Percentiles rank a stretch among this genome's conserved stretches.
phyloP scores from a whole-genome alignment of 2,888 invertebrate genomes.

The Drosophila tanythrix region DNA sequence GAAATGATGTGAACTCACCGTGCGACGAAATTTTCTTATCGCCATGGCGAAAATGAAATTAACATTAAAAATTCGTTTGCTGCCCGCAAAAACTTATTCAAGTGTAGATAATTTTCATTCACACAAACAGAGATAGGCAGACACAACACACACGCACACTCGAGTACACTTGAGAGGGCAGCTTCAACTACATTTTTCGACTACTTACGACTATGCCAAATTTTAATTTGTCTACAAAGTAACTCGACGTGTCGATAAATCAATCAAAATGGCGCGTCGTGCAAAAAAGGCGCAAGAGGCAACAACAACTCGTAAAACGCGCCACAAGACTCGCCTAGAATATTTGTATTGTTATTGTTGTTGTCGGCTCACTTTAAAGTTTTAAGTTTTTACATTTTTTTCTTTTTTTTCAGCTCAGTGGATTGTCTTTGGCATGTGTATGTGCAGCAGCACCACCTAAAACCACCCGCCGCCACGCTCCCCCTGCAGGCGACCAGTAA shows the following conservation, averaged over 20 bases:
- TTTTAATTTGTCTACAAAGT: conserved; percentile 77
- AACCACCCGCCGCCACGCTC: conserved; percentile 12
- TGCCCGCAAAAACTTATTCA: conserved; percentile 75
- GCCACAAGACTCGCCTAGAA: conserved; percentile 47
- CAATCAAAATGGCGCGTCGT: conserved; percentile 67
- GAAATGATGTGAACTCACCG: conserved; percentile 38
- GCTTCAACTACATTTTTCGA: conserved; percentile 30
- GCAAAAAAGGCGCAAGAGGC: conserved; percentile 11
- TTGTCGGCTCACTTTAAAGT: conserved; percentile 70
- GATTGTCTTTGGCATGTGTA: conserved; percentile 41
- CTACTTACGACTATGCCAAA: conserved; percentile 50
- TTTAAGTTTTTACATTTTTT: conserved; percentile 13
- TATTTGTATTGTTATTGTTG: conserved; percentile 28
- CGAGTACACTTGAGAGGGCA: conserved; percentile 20
- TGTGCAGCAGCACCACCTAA: conserved; percentile 15
- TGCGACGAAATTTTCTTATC: conserved; percentile 68
- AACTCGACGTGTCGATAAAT: conserved; percentile 71
- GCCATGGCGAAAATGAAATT: conserved; percentile 63
- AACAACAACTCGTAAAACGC: conserved; percentile 45
- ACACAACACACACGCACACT: neutral
- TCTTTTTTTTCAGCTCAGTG: conserved; percentile 37
- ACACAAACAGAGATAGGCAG: conserved; percentile 14
- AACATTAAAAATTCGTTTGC: conserved; percentile 76
- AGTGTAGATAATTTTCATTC: conserved; percentile 81
- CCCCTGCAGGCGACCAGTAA: conserved; percentile 1